Percentiles rank a stretch among this genome's conserved stretches.
phyloP scores from a whole-genome alignment of 2,113 vertebrate genomes.

The Pseudopodoces humilis region DNA sequence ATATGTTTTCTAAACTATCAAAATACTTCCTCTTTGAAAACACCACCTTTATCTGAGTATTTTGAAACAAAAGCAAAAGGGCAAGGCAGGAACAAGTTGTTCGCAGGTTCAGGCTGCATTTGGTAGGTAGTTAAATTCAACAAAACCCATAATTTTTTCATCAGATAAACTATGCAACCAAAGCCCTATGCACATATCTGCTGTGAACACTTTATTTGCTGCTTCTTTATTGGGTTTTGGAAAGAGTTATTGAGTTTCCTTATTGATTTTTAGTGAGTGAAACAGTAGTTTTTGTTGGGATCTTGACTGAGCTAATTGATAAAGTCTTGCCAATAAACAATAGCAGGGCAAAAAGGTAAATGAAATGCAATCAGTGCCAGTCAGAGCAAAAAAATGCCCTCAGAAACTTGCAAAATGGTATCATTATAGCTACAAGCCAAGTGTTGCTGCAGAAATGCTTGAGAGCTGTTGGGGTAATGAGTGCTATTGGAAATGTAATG shows the following conservation, averaged over 20 bases:
- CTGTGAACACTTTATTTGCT: slow-evolving; percentile 29
- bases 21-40: background rate
- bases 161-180: slow-evolving; percentile 2
- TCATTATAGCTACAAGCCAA: background rate
- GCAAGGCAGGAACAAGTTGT: background rate
- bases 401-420: background rate
- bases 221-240: slow-evolving; percentile 24
- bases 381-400: background rate
- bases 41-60: background rate
- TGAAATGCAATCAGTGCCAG: slow-evolving; percentile 27
- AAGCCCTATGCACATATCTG: background rate
- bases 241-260: slow-evolving; percentile 32
- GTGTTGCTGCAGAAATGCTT: background rate
- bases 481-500: slow-evolving; percentile 7
- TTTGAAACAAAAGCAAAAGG: slow-evolving; percentile 17
- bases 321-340: slow-evolving; percentile 45
- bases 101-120: background rate
- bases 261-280: slow-evolving; percentile 44
- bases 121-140: background rate
- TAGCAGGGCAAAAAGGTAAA: slow-evolving; percentile 29
- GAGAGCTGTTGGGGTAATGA: slow-evolving; percentile 25
- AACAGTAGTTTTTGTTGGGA: slow-evolving; percentile 8
- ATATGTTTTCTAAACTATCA: background rate
- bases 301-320: slow-evolving; percentile 59
- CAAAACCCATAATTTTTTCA: background rate